These are phyloP conservation scores for Oostethus manadensis DNA, from an alignment of 2,113 vertebrate genomes.

Conservation along the genomic window DNA sequence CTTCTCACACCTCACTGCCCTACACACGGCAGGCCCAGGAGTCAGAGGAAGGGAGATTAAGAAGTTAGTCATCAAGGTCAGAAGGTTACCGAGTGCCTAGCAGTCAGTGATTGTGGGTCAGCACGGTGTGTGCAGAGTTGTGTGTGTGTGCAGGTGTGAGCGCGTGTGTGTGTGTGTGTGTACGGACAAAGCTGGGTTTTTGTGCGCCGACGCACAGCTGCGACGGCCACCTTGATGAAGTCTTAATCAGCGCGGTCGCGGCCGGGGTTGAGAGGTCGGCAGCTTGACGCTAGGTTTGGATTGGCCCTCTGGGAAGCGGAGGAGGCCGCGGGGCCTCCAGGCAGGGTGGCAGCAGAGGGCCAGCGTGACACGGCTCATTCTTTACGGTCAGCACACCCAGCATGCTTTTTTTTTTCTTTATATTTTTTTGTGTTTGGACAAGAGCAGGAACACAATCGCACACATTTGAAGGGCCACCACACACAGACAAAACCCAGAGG, in stretches of 20 bases:
- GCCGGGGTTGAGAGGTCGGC: slow-evolving; percentile 58
- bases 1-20: slow-evolving; percentile 63
- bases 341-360: slow-evolving; percentile 38
- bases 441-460: slow-evolving; percentile 11
- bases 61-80: slow-evolving; percentile 42
- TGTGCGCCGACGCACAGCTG: slow-evolving; percentile 48
- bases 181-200: slow-evolving; percentile 52
- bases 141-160: too few species aligned
- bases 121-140: slow-evolving; percentile 19
- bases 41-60: slow-evolving; percentile 52
- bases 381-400: slow-evolving; percentile 42
- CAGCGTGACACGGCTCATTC: slow-evolving; percentile 38
- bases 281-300: slow-evolving; percentile 59
- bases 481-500: slow-evolving; percentile 46
- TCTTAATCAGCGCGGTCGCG: slow-evolving; percentile 71
- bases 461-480: slow-evolving; percentile 28
- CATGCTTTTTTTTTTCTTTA: slow-evolving; percentile 22
- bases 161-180: slow-evolving; percentile 25
- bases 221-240: slow-evolving; percentile 56
- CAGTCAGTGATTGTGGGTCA: slow-evolving; percentile 40
- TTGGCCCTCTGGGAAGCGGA: slow-evolving; percentile 60
- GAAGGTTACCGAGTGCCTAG: slow-evolving; percentile 52
- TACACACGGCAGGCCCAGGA: slow-evolving; percentile 19
- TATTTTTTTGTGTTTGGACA: slow-evolving; percentile 2
- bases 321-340: slow-evolving; percentile 33